Base-by-base conservation (phyloP, 1,140 invertebrate genomes). In the Neodiprion virginianus region DNA sequence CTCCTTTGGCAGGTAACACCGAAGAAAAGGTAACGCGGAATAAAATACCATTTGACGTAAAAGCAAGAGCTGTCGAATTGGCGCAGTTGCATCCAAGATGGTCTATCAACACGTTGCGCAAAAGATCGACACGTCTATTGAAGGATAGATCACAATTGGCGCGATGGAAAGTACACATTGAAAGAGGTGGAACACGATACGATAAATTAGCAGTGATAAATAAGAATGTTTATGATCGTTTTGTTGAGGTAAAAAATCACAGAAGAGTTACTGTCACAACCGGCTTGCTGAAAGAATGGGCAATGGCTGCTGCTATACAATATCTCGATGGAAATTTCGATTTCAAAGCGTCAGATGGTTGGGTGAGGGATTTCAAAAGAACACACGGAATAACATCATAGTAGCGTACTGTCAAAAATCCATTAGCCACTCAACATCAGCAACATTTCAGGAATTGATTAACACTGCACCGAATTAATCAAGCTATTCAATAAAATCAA, bases 351-450 rank as follows among this genome's bases (percentile, higher is more conserved):
- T 76, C 72, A 9, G 17, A 75, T 50, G 14, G 17, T 14, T 79
- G 80, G 79, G 76, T 75, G 8, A 48, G 28, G 23, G 72, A 73
- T n/a, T 78, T 82, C 47, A 82, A 82, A 72, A 4, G 72, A 53
- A 71, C 47, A 49, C 71, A 78, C 71, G 48, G 28, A 48, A 82
- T 82, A 67, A 40, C 5, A 40, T 40, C 28, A 1, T 40, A 40
- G 28, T 40, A 40, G 28, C 28, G 28, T 1, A 40, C 28, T 40
- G 28, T 5, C 28, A 40, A 40, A 40, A 40, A 40, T 40, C 2
- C 28, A 5, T 5, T 5, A 40, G 28, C 1, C 28, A 40, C 28
- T 40, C 28, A 1, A 40, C 28, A 40, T 5, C 28, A 40, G 28
- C 28, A 40, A 40, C 28, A 40, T 40, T 40, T 40, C 28, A 40